Evolutionary conservation across 2,797 vertebrate species (phyloP), one percentile per base, ranked within the genome.

Genomic region (Danio albolineatus): DNA sequence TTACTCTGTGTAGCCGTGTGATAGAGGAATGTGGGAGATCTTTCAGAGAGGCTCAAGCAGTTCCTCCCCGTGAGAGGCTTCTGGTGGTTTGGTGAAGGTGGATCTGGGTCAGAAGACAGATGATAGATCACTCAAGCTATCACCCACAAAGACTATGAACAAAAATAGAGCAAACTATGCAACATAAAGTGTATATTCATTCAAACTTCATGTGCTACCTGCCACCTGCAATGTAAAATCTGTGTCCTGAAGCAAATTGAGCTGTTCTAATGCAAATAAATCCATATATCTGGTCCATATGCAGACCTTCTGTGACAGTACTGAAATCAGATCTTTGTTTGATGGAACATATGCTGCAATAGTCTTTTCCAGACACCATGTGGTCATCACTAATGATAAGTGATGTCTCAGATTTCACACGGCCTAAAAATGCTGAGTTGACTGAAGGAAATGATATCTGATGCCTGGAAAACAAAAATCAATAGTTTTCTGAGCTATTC

Each of bases 1-100:
- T 94, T 93, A 95, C 94, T 92, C 86, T 93, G 89, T 77, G 89
- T 85, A 41, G 89, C 51, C 16, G 92, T 82, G 87, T 91, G 93
- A 48, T 92, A 92, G 14, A 94, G 89, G 88, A 94, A 94, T 87
- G 92, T 93, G 78, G 93, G 92, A 1, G 91, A 87, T 89, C 94
- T 90, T 89, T 94, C 93, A 6, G 77, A 82, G 73, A 91, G 82
- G 84, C 88, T 87, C 85, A 85, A 87, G 85, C 84, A 90, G 82
- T 88, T 70, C 84, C 91, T 92, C 83, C 87, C 86, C 1, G 87
- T 88, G 80, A 87, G 85, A 85, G 86, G 80, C 16, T 89, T 84
- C 82, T 89, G 91, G 76, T 90, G 84, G 54, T 91, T 81, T 80
- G 88, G 87, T 2, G 85, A 82, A 80, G 89, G 79, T 2, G 86